Evolutionary conservation across 2,888 invertebrate species (phyloP).

Genomic region (Mactromeris polynyma): DNA sequence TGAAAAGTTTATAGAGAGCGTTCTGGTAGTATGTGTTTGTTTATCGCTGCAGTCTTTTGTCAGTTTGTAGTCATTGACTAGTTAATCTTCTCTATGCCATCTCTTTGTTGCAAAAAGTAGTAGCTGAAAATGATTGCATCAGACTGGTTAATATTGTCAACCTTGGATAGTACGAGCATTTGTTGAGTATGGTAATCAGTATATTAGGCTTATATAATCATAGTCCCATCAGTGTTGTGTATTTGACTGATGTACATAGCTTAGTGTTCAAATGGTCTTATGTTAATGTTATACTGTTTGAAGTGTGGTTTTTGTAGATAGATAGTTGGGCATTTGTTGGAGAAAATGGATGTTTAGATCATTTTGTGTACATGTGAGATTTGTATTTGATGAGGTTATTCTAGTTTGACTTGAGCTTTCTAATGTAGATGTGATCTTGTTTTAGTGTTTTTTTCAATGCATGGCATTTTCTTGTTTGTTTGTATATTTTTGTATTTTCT

Average conservation of each 20-base stretch:
- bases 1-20: neutral
- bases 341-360: neutral
- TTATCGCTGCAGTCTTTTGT: neutral
- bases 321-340: neutral
- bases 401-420: conserved; percentile 12
- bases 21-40: neutral
- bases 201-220: conserved; percentile 6
- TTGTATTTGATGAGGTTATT: neutral
- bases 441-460: conserved; percentile 17
- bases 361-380: neutral
- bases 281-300: neutral
- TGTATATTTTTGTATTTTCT: conserved; percentile 43
- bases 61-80: too few relatives aligned
- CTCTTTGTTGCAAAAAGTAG: neutral
- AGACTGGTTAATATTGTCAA: neutral
- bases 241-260: neutral
- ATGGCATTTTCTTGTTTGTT: conserved; percentile 36
- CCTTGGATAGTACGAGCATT: neutral
- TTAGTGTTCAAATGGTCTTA: neutral
- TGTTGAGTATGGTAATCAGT: neutral
- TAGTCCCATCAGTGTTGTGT: conserved; percentile 3
- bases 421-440: conserved; percentile 36
- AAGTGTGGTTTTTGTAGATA: neutral
- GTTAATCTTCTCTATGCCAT: neutral
- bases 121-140: neutral